Conservation (phyloP, 2,113 vertebrate genomes). For the Platichthys stellatus region DNA sequence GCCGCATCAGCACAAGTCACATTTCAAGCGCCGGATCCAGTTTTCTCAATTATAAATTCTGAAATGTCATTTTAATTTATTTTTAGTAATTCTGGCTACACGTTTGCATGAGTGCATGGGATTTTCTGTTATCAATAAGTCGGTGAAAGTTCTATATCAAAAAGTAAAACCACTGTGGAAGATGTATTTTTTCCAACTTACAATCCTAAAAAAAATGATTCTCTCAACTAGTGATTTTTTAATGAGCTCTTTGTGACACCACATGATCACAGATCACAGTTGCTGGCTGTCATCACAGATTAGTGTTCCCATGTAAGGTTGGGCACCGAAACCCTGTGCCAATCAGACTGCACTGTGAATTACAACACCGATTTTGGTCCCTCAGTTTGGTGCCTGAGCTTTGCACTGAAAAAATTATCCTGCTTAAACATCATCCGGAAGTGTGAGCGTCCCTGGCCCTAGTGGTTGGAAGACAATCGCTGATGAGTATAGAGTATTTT, state of each 20-base stretch:
- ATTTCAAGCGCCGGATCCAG: neutral
- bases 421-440: too few relatives aligned
- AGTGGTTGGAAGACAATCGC: too few relatives aligned
- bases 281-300: neutral
- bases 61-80: neutral
- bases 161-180: neutral
- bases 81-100: neutral
- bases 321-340: too few relatives aligned
- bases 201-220: too few relatives aligned
- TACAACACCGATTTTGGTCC: too few relatives aligned
- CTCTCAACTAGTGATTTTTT: neutral
- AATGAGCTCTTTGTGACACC: neutral
- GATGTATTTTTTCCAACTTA: neutral
- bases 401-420: too few relatives aligned
- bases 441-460: too few relatives aligned
- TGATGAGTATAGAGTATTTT: too few relatives aligned
- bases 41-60: neutral
- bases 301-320: too few relatives aligned
- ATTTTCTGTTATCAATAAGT: neutral
- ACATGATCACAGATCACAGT: too few relatives aligned
- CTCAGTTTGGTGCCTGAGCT: too few relatives aligned
- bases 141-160: neutral
- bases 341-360: too few relatives aligned
- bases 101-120: neutral
- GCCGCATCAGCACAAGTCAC: slow-evolving; percentile 24